Base-by-base conservation (phyloP, 2,797 vertebrate species). In the Euthynnus affinis region DNA sequence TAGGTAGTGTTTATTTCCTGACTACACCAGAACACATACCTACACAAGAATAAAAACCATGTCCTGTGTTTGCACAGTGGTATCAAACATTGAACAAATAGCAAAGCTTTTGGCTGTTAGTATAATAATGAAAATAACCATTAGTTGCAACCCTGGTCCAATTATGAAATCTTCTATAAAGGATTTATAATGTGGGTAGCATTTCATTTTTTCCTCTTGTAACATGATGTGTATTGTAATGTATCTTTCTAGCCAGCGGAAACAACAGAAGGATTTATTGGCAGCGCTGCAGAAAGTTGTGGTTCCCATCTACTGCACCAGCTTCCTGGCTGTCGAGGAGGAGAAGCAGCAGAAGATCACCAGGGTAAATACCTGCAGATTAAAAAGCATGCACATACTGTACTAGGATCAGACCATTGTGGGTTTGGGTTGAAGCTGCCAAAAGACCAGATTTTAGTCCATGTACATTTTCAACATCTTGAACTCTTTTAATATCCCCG, bases 291-390 rank as follows among this genome's bases (percentile, higher is more conserved):
- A 99, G 91, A 99, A 99, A 88, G 98, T 99, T 14, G 98, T 99
- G 57, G 98, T 99, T 78, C 98, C 98, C 71, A 99, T 99, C 78
- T 99, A 99, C 88, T 99, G 98, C 89, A 99, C 98, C 86, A 99
- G 98, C 87, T 99, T 99, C 83, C 92, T 99, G 75, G 97, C 97
- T 0, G 98, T 99, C 82, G 98, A 99, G 81, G 98, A 99, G 70
- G 98, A 99, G 87, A 99, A 99, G 77, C 98, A 99, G 84, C 98
- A 99, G 94, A 99, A 99, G 89, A 99, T 99, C 20, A 98, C 98
- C 55, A 92, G 98, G 93, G 98, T 99, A 87, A 88, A 80, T 63
- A 15, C 1, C 40, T 32, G 0, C 27, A 51, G 22, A 20, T 58
- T 13, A 8, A 63, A 63, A 51, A 25, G 12, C 15, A 53, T 20